Conservation (phyloP, 2,888 invertebrate genomes). For the Drosophila tanythrix region DNA sequence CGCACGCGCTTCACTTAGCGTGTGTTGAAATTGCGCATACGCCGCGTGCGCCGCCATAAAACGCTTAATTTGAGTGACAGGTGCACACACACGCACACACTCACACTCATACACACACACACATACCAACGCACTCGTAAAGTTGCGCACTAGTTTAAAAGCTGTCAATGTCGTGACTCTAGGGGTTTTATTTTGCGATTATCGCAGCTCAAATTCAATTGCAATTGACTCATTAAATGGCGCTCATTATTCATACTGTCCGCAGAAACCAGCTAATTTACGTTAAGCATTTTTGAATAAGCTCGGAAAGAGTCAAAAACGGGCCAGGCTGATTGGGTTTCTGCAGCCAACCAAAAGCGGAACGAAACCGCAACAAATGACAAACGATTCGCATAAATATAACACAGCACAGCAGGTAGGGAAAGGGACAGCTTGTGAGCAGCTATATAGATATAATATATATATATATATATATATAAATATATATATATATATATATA, state of each 20-base stretch:
- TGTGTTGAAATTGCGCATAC: slow-evolving; percentile 58
- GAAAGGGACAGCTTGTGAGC: neutral
- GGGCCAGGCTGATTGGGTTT: slow-evolving; percentile 14
- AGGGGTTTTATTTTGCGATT: slow-evolving; percentile 30
- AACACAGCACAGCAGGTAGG: slow-evolving; percentile 22
- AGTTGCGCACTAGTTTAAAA: slow-evolving; percentile 38
- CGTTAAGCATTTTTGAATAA: slow-evolving; percentile 78
- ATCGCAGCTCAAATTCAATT: slow-evolving; percentile 65
- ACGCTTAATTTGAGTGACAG: slow-evolving; percentile 70
- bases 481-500: slow-evolving; percentile 7
- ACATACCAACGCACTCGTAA: slow-evolving; percentile 12
- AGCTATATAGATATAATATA: neutral
- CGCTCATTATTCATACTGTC: slow-evolving; percentile 73
- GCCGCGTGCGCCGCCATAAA: slow-evolving; percentile 57
- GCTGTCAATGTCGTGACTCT: slow-evolving; percentile 41
- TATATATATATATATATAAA: neutral
- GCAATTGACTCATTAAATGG: slow-evolving; percentile 73
- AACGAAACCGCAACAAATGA: slow-evolving; percentile 78
- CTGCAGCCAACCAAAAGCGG: slow-evolving; percentile 64
- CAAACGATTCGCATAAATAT: slow-evolving; percentile 71
- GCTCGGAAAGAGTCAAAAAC: slow-evolving; percentile 47
- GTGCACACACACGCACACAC: slow-evolving; percentile 5
- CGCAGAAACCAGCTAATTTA: slow-evolving; percentile 76
- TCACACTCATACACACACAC: neutral
- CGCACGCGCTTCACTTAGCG: slow-evolving; percentile 46